These are phyloP conservation scores for Polyergus mexicanus DNA, from an alignment of 1,140 invertebrate genomes.

Conservation along the genomic window DNA sequence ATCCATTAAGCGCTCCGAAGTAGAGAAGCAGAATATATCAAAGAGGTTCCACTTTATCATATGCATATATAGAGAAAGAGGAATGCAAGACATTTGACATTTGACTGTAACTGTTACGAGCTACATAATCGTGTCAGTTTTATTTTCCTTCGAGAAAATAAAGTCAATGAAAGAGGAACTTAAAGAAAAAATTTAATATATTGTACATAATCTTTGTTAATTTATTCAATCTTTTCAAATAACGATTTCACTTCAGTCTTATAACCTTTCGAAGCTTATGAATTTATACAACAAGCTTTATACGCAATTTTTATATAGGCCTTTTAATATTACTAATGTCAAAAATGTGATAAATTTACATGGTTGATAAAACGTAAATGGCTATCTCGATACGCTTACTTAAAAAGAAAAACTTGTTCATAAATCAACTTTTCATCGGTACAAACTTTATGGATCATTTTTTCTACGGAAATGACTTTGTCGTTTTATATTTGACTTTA, in stretches of 20 bases:
- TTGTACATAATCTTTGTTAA: neutral
- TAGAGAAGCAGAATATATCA: slow-evolving; percentile 28
- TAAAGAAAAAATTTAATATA: neutral
- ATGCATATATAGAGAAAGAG: neutral
- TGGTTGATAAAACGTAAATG: no score
- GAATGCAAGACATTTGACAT: neutral
- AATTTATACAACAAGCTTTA: no score
- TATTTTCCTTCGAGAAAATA: neutral
- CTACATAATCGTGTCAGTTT: slow-evolving; percentile 13
- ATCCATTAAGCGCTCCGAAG: slow-evolving; percentile 32
- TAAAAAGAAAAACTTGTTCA: no score
- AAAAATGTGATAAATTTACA: no score
- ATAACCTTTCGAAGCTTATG: no score
- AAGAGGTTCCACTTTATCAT: slow-evolving; percentile 43
- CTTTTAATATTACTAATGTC: no score
- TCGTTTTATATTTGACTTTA: neutral
- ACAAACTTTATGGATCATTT: neutral
- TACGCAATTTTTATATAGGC: no score
- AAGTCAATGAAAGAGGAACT: neutral
- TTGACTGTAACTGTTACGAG: slow-evolving; percentile 30
- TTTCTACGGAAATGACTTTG: neutral
- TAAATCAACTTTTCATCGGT: no score
- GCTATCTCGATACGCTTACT: no score
- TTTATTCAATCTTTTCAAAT: neutral
- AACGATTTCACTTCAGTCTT: no score